A percentile compares a stretch with the other conserved stretches of the same genome.
Evolutionary conservation across 2,113 vertebrate species (phyloP).

Genomic region (Pholis gunnellus): DNA sequence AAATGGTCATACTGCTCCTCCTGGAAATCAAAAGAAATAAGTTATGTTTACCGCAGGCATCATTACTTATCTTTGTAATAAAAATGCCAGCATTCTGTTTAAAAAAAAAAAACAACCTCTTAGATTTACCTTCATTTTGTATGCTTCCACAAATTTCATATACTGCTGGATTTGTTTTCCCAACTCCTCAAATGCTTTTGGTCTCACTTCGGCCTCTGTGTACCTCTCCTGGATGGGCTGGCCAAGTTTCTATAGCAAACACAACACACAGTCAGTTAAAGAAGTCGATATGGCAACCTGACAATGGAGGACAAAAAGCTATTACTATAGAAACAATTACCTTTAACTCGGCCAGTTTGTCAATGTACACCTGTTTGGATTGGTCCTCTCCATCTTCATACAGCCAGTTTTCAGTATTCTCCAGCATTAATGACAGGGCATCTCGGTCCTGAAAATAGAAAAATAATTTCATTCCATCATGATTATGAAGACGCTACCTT

Average conservation of each 20-base stretch:
- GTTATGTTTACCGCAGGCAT: background rate
- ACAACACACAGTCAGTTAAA: background rate
- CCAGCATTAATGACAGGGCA: slow-evolving; percentile 90
- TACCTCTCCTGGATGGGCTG: slow-evolving; percentile 93
- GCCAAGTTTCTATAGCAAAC: slow-evolving; percentile 86
- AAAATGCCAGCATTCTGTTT: background rate
- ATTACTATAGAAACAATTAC: slow-evolving; percentile 70
- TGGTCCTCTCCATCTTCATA: slow-evolving; percentile 99
- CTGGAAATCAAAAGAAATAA: slow-evolving; percentile 56
- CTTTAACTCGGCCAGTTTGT: slow-evolving; percentile 93
- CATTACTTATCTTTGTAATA: background rate
- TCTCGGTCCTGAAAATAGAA: slow-evolving; percentile 88
- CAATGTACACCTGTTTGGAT: slow-evolving; percentile 96
- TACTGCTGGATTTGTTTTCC: slow-evolving; percentile 97
- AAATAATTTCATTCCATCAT: background rate
- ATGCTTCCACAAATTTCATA: slow-evolving; percentile 94
- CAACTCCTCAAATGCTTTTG: slow-evolving; percentile 95
- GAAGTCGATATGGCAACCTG: background rate
- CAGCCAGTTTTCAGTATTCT: slow-evolving; percentile 96
- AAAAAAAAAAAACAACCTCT: background rate
- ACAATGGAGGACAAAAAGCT: background rate
- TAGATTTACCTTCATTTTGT: slow-evolving; percentile 92
- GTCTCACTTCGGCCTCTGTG: slow-evolving; percentile 93
- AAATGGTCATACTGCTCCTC: slow-evolving; percentile 96
- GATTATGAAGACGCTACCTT: background rate